Evolutionary conservation across 92 coral and sea anemone genomes (phyloP).

Genomic region (Palythoa heliodiscus): DNA sequence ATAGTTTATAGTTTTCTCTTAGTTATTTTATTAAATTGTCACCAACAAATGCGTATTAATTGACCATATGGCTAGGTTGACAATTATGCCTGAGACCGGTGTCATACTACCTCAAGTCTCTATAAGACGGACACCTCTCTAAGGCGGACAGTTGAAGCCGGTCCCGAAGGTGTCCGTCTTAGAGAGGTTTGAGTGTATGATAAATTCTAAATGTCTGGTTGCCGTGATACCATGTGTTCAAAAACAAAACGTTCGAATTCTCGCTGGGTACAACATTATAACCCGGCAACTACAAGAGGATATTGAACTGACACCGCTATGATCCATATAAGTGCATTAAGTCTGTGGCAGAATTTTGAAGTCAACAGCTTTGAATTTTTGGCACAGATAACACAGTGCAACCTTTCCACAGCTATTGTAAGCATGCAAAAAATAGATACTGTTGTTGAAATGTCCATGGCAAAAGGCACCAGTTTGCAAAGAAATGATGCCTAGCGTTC

Average conservation of each 20-base stretch:
- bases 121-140: too few species aligned
- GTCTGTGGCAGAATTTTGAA: neutral
- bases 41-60: too few species aligned
- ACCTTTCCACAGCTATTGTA: slow-evolving; percentile 17
- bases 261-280: neutral
- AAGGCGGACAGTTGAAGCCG: too few species aligned
- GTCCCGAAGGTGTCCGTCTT: too few species aligned
- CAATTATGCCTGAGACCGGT: too few species aligned
- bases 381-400: neutral
- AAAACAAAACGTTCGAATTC: neutral
- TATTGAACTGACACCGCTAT: neutral
- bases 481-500: neutral
- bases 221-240: neutral
- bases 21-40: too few species aligned
- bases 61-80: too few species aligned
- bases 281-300: neutral
- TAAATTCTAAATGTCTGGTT: neutral
- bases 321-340: neutral
- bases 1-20: too few species aligned
- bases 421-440: slow-evolving; percentile 25
- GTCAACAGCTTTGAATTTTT: neutral
- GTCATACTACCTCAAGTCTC: too few species aligned
- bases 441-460: neutral
- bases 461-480: slow-evolving; percentile 24
- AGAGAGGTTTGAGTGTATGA: too few species aligned